Conservation (phyloP, 2,888 invertebrate genomes). For the Drosophila demipolita region DNA sequence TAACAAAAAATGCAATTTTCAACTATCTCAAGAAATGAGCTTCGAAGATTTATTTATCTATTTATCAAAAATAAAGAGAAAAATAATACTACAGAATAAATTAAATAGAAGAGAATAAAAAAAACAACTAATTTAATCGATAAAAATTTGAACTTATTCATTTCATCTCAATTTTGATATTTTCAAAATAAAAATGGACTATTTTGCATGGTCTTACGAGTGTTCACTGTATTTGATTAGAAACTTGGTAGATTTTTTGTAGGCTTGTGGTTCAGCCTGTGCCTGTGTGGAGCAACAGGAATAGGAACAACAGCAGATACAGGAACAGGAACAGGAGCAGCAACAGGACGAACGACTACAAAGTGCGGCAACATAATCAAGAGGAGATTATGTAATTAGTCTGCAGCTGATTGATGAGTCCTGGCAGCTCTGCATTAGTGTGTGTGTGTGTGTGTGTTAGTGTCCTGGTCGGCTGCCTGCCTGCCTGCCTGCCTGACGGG, state of each 20-base stretch:
- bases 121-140: neutral
- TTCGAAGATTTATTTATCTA: neutral
- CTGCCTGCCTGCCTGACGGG: constrained; percentile 26
- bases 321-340: constrained; percentile 5
- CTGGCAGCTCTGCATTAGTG: constrained; percentile 63
- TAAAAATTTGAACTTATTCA: neutral
- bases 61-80: neutral
- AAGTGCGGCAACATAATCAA: constrained; percentile 83
- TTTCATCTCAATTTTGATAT: neutral
- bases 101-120: neutral
- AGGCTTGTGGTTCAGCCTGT: constrained; percentile 6
- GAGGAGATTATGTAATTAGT: constrained; percentile 85
- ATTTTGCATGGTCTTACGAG: neutral
- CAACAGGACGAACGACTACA: constrained; percentile 40
- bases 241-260: constrained; percentile 1
- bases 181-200: neutral
- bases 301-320: neutral
- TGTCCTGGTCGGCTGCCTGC: constrained; percentile 8
- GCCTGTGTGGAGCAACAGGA: constrained; percentile 9
- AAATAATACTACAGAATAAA: neutral
- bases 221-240: constrained; percentile 12
- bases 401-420: constrained; percentile 85
- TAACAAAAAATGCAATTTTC: neutral
- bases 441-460: constrained; percentile 5
- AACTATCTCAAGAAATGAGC: neutral